Evolutionary conservation across 1,140 invertebrate genomes (phyloP), one percentile per base, ranked within the genome.

Genomic region (Ericerus pela): DNA sequence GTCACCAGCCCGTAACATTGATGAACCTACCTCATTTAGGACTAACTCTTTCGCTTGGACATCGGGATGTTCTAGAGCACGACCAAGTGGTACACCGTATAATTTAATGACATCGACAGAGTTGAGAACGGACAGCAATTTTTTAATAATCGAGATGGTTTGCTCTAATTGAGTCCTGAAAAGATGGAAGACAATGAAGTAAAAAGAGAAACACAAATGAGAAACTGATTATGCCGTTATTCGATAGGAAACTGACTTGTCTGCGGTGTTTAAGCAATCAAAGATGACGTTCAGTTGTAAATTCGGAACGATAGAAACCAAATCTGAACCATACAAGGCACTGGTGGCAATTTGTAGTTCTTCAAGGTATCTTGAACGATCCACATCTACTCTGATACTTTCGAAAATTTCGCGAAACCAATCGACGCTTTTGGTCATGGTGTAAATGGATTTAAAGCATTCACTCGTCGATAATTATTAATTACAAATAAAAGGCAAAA

Each of bases 181-280:
- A 53, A n/a, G 41, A 53, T 33, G 8, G n/a, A n/a, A 33, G n/a
- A 33, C 8, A 33, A 33, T 33, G 31, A 10, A 10, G 31, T 10
- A 33, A 10, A 8, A 33, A 33, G 8, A 10, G 31, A 33, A n/a
- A 10, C 31, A n/a, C 8, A n/a, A 33, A 8, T 10, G n/a, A n/a
- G 8, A 33, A 33, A 33, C n/a, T 10, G n/a, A 28, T 24, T 6
- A 51, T 29, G 8, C 14, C 16, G 5, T 2, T 6, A 53, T n/a
- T 24, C 5, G 43, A n/a, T n/a, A 18, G 20, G 2, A 33, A 2
- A 26, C 57, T 43, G 31, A 58, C 57, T 33, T 4, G 22, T 58
- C 52, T 2, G 37, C 20, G n/a, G 57, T 54, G 36, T 58, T 58
- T 1, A 58, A 31, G 16, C 57, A 58, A 24, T 58, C 52, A 22